A percentile compares a stretch with the other conserved stretches of the same genome.
Conservation (phyloP, 2,797 vertebrate species). For the Phrynocephalus vlangalii region DNA sequence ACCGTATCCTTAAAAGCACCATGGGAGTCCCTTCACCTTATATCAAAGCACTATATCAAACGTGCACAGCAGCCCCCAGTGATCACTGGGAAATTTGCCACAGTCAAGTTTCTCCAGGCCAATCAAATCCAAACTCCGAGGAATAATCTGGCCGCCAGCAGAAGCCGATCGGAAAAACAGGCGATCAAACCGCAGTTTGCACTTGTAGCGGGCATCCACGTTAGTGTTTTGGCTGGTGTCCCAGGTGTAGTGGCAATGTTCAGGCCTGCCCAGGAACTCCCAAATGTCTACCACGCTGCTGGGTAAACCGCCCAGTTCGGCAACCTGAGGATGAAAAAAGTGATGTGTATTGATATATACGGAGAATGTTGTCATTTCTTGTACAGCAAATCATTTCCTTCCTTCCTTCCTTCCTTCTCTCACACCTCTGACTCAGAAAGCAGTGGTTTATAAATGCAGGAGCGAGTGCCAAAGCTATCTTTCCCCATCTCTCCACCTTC, state of each 20-base stretch:
- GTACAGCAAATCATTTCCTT: neutral
- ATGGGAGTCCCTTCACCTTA: conserved; percentile 47
- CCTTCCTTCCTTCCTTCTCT: neutral
- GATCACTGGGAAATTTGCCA: conserved; percentile 91
- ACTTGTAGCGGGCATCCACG: conserved; percentile 75
- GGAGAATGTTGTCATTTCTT: neutral
- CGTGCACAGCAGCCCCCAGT: conserved; percentile 94
- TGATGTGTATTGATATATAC: neutral
- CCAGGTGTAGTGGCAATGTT: conserved; percentile 95
- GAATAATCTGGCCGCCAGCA: conserved; percentile 74
- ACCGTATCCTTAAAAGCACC: neutral
- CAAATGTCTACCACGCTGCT: conserved; percentile 85
- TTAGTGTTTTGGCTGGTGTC: conserved; percentile 92
- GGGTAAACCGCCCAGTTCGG: conserved; percentile 85
- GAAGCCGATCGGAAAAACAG: conserved; percentile 83
- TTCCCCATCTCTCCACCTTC: too few species aligned
- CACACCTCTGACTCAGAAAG: neutral
- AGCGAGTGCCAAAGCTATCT: neutral
- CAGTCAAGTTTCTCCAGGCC: conserved; percentile 95
- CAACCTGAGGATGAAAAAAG: conserved; percentile 79
- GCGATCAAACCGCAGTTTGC: conserved; percentile 91
- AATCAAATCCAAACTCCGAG: conserved; percentile 88
- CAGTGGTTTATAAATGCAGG: too few species aligned
- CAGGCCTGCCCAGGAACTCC: conserved; percentile 88
- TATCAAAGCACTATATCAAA: conserved; percentile 77